These are phyloP conservation scores for Fratercula arctica DNA, from an alignment of 2,797 vertebrate species.

Conservation along the genomic window DNA sequence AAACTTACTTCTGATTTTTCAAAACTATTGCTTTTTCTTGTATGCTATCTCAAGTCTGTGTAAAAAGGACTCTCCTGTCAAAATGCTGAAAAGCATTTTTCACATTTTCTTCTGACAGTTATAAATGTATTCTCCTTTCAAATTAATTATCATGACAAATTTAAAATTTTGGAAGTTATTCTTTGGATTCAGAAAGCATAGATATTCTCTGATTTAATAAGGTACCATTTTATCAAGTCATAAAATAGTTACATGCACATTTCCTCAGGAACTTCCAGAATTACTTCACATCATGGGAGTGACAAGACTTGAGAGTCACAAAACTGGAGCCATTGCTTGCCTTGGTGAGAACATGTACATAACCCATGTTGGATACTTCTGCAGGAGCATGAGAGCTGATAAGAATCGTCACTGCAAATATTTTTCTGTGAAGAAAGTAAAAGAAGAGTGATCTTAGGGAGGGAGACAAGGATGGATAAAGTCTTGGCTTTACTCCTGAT, in stretches of 20 bases:
- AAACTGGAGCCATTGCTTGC: background rate
- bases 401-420: background rate
- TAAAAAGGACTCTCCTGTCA: background rate
- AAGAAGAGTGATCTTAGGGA: background rate
- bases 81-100: background rate
- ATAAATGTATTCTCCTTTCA: background rate
- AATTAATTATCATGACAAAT: background rate
- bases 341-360: background rate
- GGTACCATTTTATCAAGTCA: background rate
- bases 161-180: background rate
- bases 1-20: background rate
- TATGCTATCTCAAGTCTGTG: background rate
- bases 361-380: background rate
- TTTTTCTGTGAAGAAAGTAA: background rate
- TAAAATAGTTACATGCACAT: background rate
- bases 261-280: background rate
- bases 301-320: background rate
- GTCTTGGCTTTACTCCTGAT: background rate
- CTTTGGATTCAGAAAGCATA: background rate
- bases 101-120: background rate
- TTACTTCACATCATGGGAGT: background rate
- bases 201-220: background rate
- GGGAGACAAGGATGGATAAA: background rate
- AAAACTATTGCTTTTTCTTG: background rate
- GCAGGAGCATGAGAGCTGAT: accelerated